Conservation (phyloP, 2,113 vertebrate species). For the Onychostoma macrolepis region DNA sequence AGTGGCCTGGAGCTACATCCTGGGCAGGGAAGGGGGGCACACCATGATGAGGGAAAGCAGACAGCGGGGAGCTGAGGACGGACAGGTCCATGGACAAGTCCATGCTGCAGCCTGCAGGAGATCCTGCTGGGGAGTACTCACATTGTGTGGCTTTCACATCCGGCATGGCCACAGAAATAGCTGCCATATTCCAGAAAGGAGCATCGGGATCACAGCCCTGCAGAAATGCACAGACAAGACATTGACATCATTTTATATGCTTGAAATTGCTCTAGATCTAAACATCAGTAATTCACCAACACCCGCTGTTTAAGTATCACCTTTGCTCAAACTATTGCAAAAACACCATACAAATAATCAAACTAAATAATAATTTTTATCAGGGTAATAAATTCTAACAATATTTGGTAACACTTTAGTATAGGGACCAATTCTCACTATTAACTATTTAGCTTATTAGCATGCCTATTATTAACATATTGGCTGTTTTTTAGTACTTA, state of each 20-base stretch:
- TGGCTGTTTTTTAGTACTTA: too few relatives aligned
- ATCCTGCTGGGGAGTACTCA: constrained; percentile 76
- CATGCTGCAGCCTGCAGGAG: constrained; percentile 74
- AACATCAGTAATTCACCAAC: background rate
- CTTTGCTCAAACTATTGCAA: too few relatives aligned
- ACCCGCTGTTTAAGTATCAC: too few relatives aligned
- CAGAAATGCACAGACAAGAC: constrained; percentile 39
- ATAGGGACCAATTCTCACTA: too few relatives aligned
- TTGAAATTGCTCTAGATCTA: background rate
- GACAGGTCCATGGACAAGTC: constrained; percentile 75
- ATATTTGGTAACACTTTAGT: too few relatives aligned
- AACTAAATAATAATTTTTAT: background rate
- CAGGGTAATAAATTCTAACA: too few relatives aligned
- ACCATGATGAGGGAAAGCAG: constrained; percentile 61
- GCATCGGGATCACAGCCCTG: constrained; percentile 60
- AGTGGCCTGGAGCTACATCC: constrained; percentile 60
- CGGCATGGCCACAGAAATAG: constrained; percentile 71
- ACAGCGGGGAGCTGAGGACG: constrained; percentile 66
- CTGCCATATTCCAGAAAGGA: constrained; percentile 56
- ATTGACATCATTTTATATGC: background rate
- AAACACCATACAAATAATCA: background rate
- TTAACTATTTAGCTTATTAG: too few relatives aligned
- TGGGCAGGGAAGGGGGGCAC: constrained; percentile 76
- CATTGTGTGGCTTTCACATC: constrained; percentile 77
- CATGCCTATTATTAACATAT: too few relatives aligned